Evolutionary conservation across 1,140 invertebrate species (phyloP).

Genomic region (Venturia canescens): DNA sequence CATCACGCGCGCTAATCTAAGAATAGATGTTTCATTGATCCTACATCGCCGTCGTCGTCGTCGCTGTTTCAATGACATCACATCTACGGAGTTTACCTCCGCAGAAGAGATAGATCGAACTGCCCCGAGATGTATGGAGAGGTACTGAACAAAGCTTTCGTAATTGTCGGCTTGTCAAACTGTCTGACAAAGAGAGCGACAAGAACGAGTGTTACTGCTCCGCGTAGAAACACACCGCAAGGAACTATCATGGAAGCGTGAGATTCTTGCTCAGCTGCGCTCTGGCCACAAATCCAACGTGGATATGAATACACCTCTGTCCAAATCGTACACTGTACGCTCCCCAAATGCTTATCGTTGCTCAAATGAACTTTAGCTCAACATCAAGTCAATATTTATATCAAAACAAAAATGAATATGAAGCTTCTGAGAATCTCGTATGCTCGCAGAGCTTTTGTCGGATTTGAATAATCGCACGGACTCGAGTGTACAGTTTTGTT

Average conservation of each 20-base stretch:
- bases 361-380: not conserved
- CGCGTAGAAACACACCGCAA: slow-evolving; percentile 11
- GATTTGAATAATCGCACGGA: not conserved
- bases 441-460: not conserved
- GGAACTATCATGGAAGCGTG: slow-evolving; percentile 43
- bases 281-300: slow-evolving; percentile 5
- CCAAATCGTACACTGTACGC: not conserved
- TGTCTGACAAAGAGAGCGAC: slow-evolving; percentile 48
- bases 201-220: slow-evolving; percentile 13
- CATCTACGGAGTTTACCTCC: slow-evolving; percentile 23
- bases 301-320: slow-evolving; percentile 18
- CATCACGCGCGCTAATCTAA: slow-evolving; percentile 32
- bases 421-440: no score
- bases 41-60: slow-evolving; percentile 23
- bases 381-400: not conserved
- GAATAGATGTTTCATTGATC: slow-evolving; percentile 54
- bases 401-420: no score
- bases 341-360: not conserved
- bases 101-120: slow-evolving; percentile 43
- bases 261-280: slow-evolving; percentile 41
- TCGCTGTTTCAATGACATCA: slow-evolving; percentile 48
- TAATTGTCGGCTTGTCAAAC: slow-evolving; percentile 54
- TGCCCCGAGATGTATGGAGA: slow-evolving; percentile 26
- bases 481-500: no score
- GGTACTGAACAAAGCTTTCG: slow-evolving; percentile 52